Percentiles rank a stretch among this genome's conserved stretches.
These are phyloP conservation scores for Parnassius apollo DNA, from an alignment of 2,888 invertebrate species.

Conservation along the genomic window DNA sequence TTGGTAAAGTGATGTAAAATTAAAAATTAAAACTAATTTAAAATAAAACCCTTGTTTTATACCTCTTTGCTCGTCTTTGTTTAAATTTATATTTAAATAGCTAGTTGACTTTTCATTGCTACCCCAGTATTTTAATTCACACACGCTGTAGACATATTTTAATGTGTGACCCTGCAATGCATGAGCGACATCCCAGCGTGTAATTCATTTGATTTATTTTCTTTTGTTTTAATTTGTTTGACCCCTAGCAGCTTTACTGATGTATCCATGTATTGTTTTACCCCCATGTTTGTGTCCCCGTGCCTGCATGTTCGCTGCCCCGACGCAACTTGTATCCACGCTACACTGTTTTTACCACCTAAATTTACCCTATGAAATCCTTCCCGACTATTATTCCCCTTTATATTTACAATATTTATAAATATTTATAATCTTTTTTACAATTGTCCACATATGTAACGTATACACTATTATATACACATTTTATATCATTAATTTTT, in stretches of 20 bases:
- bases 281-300: conserved; percentile 69
- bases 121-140: conserved; percentile 8
- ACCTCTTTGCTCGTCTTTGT: neutral
- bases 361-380: neutral
- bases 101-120: conserved; percentile 6
- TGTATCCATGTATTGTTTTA: conserved; percentile 62
- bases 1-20: no score
- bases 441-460: neutral
- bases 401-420: neutral
- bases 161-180: conserved; percentile 61
- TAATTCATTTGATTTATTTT: conserved; percentile 30
- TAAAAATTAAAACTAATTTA: no score
- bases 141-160: conserved; percentile 16
- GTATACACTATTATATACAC: no score
- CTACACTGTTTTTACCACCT: conserved; percentile 58
- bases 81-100: conserved; percentile 2
- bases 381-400: neutral
- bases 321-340: conserved; percentile 55
- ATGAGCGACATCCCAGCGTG: conserved; percentile 45
- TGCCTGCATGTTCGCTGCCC: conserved; percentile 63
- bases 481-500: no score
- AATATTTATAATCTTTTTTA: neutral
- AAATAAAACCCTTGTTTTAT: neutral
- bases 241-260: conserved; percentile 58
- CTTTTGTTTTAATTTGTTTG: conserved; percentile 35